Conservation (phyloP, 2,113 vertebrate genomes). For the Microtus ochrogaster region DNA sequence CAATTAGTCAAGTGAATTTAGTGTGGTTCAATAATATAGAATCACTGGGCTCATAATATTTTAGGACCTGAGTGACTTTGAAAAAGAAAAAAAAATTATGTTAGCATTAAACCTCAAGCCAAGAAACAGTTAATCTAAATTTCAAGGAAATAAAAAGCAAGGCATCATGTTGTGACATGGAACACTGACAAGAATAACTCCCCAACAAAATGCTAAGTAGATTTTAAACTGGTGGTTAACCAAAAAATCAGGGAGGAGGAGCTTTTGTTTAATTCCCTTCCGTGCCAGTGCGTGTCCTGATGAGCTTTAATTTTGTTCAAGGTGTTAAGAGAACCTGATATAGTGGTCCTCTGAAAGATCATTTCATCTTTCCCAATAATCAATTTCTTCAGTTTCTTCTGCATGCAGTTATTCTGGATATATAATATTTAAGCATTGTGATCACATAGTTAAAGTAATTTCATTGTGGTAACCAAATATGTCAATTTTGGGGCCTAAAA, state of each 20-base stretch:
- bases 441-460: conserved; percentile 32
- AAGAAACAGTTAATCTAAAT: conserved; percentile 66
- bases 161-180: conserved; percentile 51
- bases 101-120: conserved; percentile 68
- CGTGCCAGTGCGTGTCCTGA: neutral
- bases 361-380: neutral
- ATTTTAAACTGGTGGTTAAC: conserved; percentile 4
- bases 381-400: neutral
- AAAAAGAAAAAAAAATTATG: conserved; percentile 73
- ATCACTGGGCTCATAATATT: conserved; percentile 75
- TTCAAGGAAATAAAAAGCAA: conserved; percentile 73
- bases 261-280: conserved; percentile 32
- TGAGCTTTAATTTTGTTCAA: conserved; percentile 53
- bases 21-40: conserved; percentile 76
- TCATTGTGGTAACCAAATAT: neutral
- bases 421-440: neutral
- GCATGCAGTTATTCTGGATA: neutral
- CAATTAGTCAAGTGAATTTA: conserved; percentile 78
- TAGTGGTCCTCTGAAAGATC: neutral
- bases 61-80: conserved; percentile 72
- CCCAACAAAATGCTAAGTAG: conserved; percentile 48
- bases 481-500: neutral
- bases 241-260: neutral
- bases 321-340: neutral
- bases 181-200: conserved; percentile 66